phyloP scores from a whole-genome alignment of 2,797 vertebrate species.

The Halcyon smyrnensis region DNA sequence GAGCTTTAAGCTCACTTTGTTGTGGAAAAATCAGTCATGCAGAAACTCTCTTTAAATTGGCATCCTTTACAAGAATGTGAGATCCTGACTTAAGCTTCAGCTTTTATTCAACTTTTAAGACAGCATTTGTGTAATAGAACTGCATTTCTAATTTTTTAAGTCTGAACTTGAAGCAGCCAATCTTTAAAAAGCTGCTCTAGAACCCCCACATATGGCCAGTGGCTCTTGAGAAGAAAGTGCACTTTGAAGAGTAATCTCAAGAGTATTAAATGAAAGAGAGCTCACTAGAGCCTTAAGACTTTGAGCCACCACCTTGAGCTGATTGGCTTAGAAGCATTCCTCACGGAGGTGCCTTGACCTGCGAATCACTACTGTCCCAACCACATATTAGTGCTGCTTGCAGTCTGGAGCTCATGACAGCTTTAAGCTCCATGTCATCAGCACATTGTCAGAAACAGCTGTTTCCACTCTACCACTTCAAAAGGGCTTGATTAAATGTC shows the following conservation, averaged over 20 bases:
- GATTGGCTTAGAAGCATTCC: conserved; percentile 67
- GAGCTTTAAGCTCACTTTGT: conserved; percentile 24
- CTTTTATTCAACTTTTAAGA: conserved; percentile 58
- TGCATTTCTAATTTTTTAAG: conserved; percentile 26
- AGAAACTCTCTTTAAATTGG: conserved; percentile 31
- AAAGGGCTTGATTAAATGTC: conserved; percentile 73
- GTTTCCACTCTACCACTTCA: conserved; percentile 74
- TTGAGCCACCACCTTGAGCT: conserved; percentile 64
- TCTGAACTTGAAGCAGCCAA: conserved; percentile 55
- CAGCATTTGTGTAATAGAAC: conserved; percentile 34
- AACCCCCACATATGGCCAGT: conserved; percentile 80
- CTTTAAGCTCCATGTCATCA: conserved; percentile 63
- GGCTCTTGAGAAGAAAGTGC: conserved; percentile 60
- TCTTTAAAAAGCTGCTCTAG: conserved; percentile 68
- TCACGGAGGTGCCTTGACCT: conserved; percentile 70
- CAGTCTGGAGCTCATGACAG: conserved; percentile 64
- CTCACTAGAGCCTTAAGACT: conserved; percentile 58
- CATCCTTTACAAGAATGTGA: conserved; percentile 38
- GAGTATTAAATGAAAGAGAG: conserved; percentile 75
- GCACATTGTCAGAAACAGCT: conserved; percentile 72
- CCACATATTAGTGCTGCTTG: conserved; percentile 57
- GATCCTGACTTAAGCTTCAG: conserved; percentile 18
- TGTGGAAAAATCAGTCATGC: conserved; percentile 48
- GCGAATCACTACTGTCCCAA: conserved; percentile 48
- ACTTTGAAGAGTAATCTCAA: conserved; percentile 78